These are phyloP conservation scores for Phainopepla nitens DNA, from an alignment of 2,113 vertebrate genomes.

Conservation along the genomic window DNA sequence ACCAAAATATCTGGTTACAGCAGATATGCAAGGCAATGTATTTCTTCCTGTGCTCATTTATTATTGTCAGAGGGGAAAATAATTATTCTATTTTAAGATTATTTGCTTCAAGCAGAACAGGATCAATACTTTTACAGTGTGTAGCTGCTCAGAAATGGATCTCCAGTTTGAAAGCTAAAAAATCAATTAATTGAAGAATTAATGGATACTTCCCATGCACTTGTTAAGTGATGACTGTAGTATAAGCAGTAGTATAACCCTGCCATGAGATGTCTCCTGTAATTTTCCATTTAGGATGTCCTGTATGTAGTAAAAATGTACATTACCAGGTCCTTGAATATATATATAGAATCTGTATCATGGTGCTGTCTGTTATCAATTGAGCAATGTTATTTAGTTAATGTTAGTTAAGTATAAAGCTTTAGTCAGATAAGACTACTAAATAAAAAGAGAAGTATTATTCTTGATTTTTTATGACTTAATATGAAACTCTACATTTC, in stretches of 20 bases:
- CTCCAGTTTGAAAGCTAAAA: conserved; percentile 6
- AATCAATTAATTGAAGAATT: conserved; percentile 38
- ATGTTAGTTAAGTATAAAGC: neutral
- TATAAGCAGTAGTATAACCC: neutral
- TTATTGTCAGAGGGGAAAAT: neutral
- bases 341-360: neutral
- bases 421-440: neutral
- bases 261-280: neutral
- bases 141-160: neutral
- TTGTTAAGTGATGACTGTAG: neutral
- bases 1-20: neutral
- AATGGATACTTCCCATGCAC: neutral
- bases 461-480: neutral
- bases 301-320: neutral
- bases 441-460: neutral
- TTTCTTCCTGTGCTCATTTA: neutral
- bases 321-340: neutral
- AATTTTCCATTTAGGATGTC: neutral
- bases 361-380: neutral
- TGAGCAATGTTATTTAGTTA: neutral
- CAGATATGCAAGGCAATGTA: neutral
- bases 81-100: neutral
- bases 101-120: conserved; percentile 8
- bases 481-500: neutral
- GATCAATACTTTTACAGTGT: neutral